Percentiles rank a stretch among this genome's conserved stretches.
Conservation (phyloP, 2,113 vertebrate species). For the Probosciger aterrimus region DNA sequence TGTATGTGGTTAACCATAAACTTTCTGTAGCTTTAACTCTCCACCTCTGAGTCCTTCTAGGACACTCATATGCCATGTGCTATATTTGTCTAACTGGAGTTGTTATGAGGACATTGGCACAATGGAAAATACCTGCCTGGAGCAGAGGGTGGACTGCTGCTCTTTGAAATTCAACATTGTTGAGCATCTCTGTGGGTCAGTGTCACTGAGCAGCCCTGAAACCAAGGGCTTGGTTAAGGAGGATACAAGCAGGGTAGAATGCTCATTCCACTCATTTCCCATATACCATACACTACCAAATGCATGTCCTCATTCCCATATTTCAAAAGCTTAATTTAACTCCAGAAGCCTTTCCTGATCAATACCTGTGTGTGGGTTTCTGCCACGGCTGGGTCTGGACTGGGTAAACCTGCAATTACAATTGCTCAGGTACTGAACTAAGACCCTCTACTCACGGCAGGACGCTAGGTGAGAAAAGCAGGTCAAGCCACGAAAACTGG, state of each 20-base stretch:
- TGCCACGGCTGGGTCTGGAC: background rate
- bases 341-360: background rate
- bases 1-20: background rate
- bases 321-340: background rate
- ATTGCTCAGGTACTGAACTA: background rate
- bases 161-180: constrained; percentile 2
- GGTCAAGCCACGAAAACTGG: background rate
- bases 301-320: background rate
- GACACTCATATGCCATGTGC: background rate
- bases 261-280: background rate
- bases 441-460: background rate
- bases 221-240: background rate
- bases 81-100: background rate
- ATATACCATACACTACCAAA: background rate
- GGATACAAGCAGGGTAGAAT: background rate
- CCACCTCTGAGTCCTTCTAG: background rate
- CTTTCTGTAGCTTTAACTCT: background rate
- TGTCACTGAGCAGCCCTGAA: background rate
- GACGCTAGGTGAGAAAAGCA: background rate
- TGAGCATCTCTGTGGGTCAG: background rate
- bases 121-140: background rate
- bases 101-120: background rate
- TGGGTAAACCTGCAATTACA: background rate
- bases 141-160: background rate
- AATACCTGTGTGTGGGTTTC: background rate